phyloP scores from a whole-genome alignment of 1,140 invertebrate species.

The Agraylea sexmaculata region DNA sequence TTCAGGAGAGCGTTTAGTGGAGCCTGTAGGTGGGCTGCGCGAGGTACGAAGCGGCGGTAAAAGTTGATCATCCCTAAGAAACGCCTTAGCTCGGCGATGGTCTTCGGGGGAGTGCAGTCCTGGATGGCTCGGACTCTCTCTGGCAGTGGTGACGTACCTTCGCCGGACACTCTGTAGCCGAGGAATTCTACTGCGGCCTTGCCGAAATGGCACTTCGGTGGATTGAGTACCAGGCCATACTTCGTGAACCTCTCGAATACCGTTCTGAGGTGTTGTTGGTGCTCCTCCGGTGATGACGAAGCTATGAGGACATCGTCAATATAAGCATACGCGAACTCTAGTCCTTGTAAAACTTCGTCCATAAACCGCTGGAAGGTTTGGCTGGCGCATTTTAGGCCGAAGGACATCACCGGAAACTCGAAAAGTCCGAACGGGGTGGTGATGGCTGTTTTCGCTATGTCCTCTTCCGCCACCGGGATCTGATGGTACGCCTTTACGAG shows the following conservation, averaged over 20 bases:
- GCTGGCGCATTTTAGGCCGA: constrained; percentile 35
- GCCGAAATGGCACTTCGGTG: constrained; percentile 23
- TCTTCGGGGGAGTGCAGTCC: constrained; percentile 24
- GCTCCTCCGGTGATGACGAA: constrained; percentile 22
- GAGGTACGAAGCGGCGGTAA: constrained; percentile 24
- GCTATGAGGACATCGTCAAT: constrained; percentile 41
- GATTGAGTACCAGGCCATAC: constrained; percentile 20
- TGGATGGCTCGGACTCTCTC: constrained; percentile 23
- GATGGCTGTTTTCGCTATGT: constrained; percentile 30
- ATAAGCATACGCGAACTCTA: constrained; percentile 30
- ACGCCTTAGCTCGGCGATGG: constrained; percentile 22
- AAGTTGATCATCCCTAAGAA: constrained; percentile 35
- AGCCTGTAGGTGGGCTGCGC: constrained; percentile 21
- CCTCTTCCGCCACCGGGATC: constrained; percentile 25
- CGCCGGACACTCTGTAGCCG: constrained; percentile 22
- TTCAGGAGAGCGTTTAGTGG: constrained; percentile 7
- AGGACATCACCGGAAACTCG: constrained; percentile 28
- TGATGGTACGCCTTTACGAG: constrained; percentile 34
- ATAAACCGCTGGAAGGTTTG: constrained; percentile 40
- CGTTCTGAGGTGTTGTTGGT: constrained; percentile 19
- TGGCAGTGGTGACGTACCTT: constrained; percentile 24
- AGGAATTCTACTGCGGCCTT: constrained; percentile 18
- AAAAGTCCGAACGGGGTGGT: constrained; percentile 30
- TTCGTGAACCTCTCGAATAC: constrained; percentile 21
- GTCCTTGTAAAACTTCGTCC: constrained; percentile 28